Conservation (phyloP, 1,140 invertebrate species). For the Drosophila busckii region DNA sequence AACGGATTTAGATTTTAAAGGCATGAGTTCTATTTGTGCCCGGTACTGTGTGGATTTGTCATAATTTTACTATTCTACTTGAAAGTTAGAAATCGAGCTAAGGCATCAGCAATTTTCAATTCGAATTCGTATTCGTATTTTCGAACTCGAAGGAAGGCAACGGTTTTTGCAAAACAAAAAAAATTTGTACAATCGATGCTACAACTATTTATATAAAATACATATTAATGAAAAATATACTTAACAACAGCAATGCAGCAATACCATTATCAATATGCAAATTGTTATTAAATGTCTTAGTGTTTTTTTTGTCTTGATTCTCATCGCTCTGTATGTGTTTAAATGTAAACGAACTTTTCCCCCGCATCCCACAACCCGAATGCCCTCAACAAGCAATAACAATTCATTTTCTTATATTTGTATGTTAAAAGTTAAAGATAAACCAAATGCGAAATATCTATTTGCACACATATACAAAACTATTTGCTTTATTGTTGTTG, state of each 20-base stretch:
- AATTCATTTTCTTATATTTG: too few relatives aligned
- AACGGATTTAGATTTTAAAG: background rate
- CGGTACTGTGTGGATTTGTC: conserved; percentile 1
- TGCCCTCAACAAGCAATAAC: too few relatives aligned
- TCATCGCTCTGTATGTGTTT: conserved; percentile 27
- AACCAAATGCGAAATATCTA: too few relatives aligned
- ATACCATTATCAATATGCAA: conserved; percentile 42
- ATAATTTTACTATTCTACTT: background rate
- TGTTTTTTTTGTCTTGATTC: conserved; percentile 25
- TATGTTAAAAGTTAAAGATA: too few relatives aligned
- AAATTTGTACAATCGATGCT: conserved; percentile 16
- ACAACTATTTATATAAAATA: conserved; percentile 26
- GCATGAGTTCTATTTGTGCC: conserved; percentile 43
- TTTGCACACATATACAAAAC: too few relatives aligned
- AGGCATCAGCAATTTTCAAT: too few relatives aligned
- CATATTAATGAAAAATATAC: conserved; percentile 19
- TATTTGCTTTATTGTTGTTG: conserved; percentile 13
- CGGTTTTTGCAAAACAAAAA: conserved; percentile 3
- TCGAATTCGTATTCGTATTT: too few relatives aligned
- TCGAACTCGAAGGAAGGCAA: too few relatives aligned
- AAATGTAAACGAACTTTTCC: conserved; percentile 22
- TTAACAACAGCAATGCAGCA: conserved; percentile 25
- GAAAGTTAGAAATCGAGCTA: too few relatives aligned
- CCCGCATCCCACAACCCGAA: too few relatives aligned
- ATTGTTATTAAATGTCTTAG: conserved; percentile 34